Evolutionary conservation across 2,797 vertebrate species (phyloP), one percentile per base, ranked within the genome.

Genomic region (Schizopygopsis pylzovi): DNA sequence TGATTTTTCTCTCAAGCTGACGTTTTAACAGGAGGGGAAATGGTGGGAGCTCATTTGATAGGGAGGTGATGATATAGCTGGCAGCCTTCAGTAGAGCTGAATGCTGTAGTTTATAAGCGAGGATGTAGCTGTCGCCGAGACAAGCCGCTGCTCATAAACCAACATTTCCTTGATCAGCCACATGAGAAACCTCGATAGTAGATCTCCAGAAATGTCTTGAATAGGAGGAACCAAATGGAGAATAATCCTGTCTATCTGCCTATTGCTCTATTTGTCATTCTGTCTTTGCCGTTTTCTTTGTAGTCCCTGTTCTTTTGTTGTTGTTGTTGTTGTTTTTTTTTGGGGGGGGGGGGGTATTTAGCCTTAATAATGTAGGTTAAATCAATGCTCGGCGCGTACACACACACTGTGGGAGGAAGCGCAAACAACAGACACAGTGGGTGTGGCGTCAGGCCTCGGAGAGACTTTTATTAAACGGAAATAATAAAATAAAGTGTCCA

Each of bases 1-100:
- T 91, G 90, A 94, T 95, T 93, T 93, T 94, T 94, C 89, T 93
- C 93, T 87, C 90, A 89, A 91, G 91, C 63, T 77, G 76, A 83
- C 79, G 79, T 85, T 83, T 73, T 85, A 80, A 79, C 92, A 88
- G 87, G 90, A 89, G 87, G 89, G 86, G 54, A 84, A 83, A 83
- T 84, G 73, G 82, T 54, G 89, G 91, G 87, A 90, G 88, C 89
- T 91, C 77, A 80, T 81, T 65, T 87, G 81, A 89, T 88, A 86
- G 81, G 90, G 54, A 71, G 91, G 91, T 86, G 91, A 89, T 92
- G 92, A 92, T 93, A 94, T 92, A 91, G 87, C 86, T 94, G 85
- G 89, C 87, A 78, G 87, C 88, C 85, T 83, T 87, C 87, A 83
- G 90, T 85, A 90, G 33, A 88, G 92, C 82, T 90, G 89, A 93